Base-by-base conservation (phyloP, 2,888 invertebrate species). In the Drosophila kuntzei region DNA sequence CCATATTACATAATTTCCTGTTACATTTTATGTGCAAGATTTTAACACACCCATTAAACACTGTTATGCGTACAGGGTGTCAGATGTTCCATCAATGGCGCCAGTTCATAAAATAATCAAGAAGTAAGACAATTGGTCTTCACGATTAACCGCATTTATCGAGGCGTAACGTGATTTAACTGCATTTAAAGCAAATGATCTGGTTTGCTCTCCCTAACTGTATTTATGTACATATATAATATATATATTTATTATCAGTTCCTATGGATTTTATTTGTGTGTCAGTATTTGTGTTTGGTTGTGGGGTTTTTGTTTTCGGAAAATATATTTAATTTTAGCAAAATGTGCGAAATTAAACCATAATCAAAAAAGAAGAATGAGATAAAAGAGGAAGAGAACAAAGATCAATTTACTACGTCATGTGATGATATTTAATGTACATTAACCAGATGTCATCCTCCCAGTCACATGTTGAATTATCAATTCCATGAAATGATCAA, bases 111-210 rank as follows among this genome's bases (percentile, higher is more conserved):
- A 41, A 53, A 50, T 12, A 65, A 65, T 59, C 61, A 51, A 74
- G 63, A 66, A 60, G 60, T 75, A 66, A 50, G 49, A 64, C 70
- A 54, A 41, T 59, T 63, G 58, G 49, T 69, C 68, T 70, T 83
- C 39, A 55, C 51, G 68, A 74, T 80, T 77, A 87, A 89, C 85
- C 85, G 85, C 85, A 87, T 87, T 89, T 81, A 84, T 79, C 87
- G 82, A 64, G 78, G 87, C 85, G 66, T 72, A 89, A 87, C 85
- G 74, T 84, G 87, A 81, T 89, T 85, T 84, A 70, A 79, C 85
- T 87, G 87, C 89, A 86, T 82, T 69, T 60, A 60, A 79, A 72
- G 32, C 64, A 79, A 69, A 63, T 76, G 69, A 87, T 83, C 76
- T 82, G 85, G 88, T 87, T 80, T 81, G 55, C 44, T 32, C 49